Base-by-base conservation (phyloP, 2,113 vertebrate genomes). In the Ondatra zibethicus region DNA sequence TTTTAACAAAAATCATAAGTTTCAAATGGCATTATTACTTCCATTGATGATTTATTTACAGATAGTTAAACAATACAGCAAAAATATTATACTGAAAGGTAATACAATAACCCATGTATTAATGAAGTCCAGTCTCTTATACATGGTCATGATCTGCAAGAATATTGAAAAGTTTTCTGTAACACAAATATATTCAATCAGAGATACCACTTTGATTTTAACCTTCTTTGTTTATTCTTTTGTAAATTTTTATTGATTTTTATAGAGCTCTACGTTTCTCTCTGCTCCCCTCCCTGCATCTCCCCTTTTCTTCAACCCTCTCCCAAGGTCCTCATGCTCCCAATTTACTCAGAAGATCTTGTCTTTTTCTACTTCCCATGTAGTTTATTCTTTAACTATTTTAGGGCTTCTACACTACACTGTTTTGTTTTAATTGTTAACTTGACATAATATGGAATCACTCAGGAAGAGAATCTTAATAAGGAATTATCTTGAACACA, bases 21-120 rank as follows among this genome's bases (percentile, higher is more conserved):
- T 92, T 90, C 93, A 94, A 96, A 92, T 23, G 23, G 77, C 61
- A 95, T 96, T 94, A 94, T 95, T 97, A 93, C 55, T 65, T 98
- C 95, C 58, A 95, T 61, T 68, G 89, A 61, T 96, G 84, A 94
- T 55, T 96, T 12, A 93, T 0, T 36, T 92, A 61, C 88, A 98
- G 25, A 36, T 85, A 97, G 77, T 1, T 0, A 97, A 92, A 90
- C 95, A n/a, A 73, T 65, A 90, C 80, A 61, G 93, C 55, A 82
- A 96, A 61, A 97, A 93, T 33, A 17, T 12, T 88, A 91, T 65
- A 42, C 45, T 86, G 7, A 45, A 92, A 94, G 93, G 3, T 17
- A 92, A 93, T 42, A 13, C 11, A 94, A 36, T 89, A 63, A 91
- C 5, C n/a, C 36, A 36, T n/a, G 7, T 68, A 14, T 70, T 85